Percentiles rank a stretch among this genome's conserved stretches.
These are phyloP conservation scores for Dinocampus coccinellae DNA, from an alignment of 2,888 invertebrate genomes.

Conservation along the genomic window DNA sequence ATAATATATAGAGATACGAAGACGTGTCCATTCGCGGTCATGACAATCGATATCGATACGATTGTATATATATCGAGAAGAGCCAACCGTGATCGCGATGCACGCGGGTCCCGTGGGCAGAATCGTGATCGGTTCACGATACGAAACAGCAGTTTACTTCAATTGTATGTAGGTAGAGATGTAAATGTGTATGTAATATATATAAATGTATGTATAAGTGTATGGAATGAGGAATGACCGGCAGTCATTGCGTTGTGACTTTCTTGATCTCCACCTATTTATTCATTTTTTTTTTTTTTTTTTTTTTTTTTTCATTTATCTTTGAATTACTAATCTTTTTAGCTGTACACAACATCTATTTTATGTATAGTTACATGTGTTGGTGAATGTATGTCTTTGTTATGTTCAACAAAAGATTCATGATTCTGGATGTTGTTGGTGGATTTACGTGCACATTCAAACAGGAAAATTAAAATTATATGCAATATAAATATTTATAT, in stretches of 20 bases:
- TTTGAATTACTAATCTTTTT: too few species aligned
- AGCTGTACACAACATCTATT: too few species aligned
- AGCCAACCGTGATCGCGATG: slow-evolving; percentile 24
- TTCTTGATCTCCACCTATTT: too few species aligned
- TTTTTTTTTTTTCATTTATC: too few species aligned
- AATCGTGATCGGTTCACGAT: slow-evolving; percentile 49
- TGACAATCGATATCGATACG: slow-evolving; percentile 34
- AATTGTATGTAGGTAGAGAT: slow-evolving; percentile 35
- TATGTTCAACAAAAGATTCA: too few species aligned
- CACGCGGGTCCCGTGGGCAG: slow-evolving; percentile 43
- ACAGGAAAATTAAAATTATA: too few species aligned
- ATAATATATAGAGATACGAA: not conserved
- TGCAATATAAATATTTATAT: too few species aligned
- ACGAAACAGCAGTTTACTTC: slow-evolving; percentile 48
- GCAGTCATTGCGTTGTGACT: slow-evolving; percentile 23
- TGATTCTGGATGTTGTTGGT: too few species aligned
- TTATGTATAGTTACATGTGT: too few species aligned
- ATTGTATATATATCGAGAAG: slow-evolving; percentile 26
- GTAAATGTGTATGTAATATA: slow-evolving; percentile 8
- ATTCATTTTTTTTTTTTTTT: too few species aligned
- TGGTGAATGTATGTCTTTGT: too few species aligned
- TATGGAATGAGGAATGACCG: slow-evolving; percentile 20
- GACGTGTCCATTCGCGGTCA: slow-evolving; percentile 13
- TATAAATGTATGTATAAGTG: not conserved
- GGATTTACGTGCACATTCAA: too few species aligned